Conservation (phyloP, 2,797 vertebrate species). For the Gobio occitaniae region DNA sequence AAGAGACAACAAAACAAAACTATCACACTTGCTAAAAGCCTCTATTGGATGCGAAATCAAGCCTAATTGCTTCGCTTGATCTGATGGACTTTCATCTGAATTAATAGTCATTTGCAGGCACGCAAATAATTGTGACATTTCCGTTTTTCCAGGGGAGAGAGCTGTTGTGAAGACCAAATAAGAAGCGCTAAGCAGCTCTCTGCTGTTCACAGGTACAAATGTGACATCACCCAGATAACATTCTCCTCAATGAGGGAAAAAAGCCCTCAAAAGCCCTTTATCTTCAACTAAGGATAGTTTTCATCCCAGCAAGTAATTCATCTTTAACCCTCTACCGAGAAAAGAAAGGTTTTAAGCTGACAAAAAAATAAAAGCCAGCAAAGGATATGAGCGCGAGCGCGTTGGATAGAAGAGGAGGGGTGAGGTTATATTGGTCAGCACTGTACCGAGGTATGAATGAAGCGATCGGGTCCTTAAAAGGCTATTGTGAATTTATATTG, state of each 20-base stretch:
- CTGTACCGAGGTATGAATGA: constrained; percentile 78
- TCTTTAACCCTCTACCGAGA: constrained; percentile 67
- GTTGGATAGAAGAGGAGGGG: constrained; percentile 68
- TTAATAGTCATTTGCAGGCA: constrained; percentile 17
- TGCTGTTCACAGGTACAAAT: constrained; percentile 51
- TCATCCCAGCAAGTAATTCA: constrained; percentile 58
- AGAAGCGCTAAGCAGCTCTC: constrained; percentile 34
- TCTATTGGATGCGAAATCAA: constrained; percentile 47
- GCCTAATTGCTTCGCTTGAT: constrained; percentile 43
- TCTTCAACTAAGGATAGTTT: constrained; percentile 61
- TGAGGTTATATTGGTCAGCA: constrained; percentile 77
- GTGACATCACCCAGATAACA: constrained; percentile 58
- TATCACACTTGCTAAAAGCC: constrained; percentile 28
- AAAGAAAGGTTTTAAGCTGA: constrained; percentile 62
- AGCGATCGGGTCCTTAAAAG: constrained; percentile 83
- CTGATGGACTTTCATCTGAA: constrained; percentile 27
- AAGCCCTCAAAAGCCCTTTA: constrained; percentile 57
- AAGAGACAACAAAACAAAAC: constrained; percentile 41
- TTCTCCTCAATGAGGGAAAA: constrained; percentile 51
- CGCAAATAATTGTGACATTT: constrained; percentile 7
- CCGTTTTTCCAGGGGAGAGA: not conserved
- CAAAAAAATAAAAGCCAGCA: constrained; percentile 59
- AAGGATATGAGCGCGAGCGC: constrained; percentile 44
- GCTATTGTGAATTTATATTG: constrained; percentile 77
- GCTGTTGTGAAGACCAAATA: constrained; percentile 10